Evolutionary conservation across 2,113 vertebrate genomes (phyloP).

Genomic region (Uropsilus gracilis): DNA sequence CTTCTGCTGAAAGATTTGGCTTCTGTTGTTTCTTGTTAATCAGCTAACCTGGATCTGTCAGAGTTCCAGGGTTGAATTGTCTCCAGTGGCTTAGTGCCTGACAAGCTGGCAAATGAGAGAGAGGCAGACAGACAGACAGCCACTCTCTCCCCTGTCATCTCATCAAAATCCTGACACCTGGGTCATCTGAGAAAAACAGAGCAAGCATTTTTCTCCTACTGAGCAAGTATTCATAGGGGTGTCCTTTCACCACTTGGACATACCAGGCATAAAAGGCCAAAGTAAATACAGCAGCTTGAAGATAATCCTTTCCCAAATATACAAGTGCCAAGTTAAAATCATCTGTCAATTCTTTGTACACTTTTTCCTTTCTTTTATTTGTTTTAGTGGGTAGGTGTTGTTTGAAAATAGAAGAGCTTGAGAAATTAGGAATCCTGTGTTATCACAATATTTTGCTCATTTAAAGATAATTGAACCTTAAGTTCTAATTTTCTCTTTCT

Average conservation of each 20-base stretch:
- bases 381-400: constrained; percentile 46
- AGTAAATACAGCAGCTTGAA: constrained; percentile 26
- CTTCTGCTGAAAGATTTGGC: constrained; percentile 47
- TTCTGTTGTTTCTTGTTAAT: constrained; percentile 72
- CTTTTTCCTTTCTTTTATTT: constrained; percentile 68
- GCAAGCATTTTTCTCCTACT: not conserved
- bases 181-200: constrained; percentile 53
- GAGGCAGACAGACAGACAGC: not conserved
- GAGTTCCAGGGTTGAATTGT: not conserved
- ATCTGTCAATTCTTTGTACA: constrained; percentile 27
- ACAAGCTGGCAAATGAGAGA: not conserved
- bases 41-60: not conserved
- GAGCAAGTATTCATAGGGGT: constrained; percentile 24
- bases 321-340: constrained; percentile 43
- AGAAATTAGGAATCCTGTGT: constrained; percentile 18
- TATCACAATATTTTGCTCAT: constrained; percentile 19
- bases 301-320: constrained; percentile 61
- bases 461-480: not conserved
- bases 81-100: not conserved
- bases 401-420: constrained; percentile 48
- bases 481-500: constrained; percentile 17
- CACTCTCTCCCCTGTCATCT: not conserved
- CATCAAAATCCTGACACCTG: constrained; percentile 50
- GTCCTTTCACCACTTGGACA: not conserved
- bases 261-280: constrained; percentile 45